Percentiles rank a stretch among this genome's conserved stretches.
These are phyloP conservation scores for Drosophila peninsularis DNA, from an alignment of 2,888 invertebrate species.

Conservation along the genomic window DNA sequence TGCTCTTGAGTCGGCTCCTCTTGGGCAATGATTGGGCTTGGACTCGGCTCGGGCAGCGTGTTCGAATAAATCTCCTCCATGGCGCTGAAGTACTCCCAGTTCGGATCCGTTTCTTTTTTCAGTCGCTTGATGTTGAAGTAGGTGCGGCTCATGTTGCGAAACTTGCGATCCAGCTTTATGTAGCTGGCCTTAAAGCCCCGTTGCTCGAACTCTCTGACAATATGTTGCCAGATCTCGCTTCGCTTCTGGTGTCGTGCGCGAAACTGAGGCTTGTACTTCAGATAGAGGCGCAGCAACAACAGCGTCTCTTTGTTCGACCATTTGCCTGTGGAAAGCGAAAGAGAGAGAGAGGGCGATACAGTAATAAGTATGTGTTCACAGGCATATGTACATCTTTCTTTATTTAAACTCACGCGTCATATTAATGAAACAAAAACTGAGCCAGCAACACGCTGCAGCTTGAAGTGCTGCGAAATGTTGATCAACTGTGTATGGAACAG, in stretches of 20 bases:
- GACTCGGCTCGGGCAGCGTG: background rate
- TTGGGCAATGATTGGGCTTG: background rate
- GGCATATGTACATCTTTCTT: background rate
- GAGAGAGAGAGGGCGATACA: background rate
- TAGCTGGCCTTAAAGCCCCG: constrained; percentile 17
- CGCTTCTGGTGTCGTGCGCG: constrained; percentile 2
- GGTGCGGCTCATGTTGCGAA: constrained; percentile 39
- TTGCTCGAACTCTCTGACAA: constrained; percentile 13
- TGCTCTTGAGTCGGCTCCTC: background rate
- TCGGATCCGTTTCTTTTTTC: background rate
- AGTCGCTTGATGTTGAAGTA: constrained; percentile 25
- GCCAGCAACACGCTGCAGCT: background rate
- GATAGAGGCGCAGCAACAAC: constrained; percentile 23
- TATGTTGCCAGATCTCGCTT: constrained; percentile 14
- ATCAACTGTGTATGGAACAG: constrained; percentile 7
- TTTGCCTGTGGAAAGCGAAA: constrained; percentile 3
- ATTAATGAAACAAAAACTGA: background rate
- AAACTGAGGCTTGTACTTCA: constrained; percentile 27
- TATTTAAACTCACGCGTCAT: constrained; percentile 15
- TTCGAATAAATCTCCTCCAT: constrained; percentile 31
- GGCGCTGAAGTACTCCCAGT: constrained; percentile 22
- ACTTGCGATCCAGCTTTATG: constrained; percentile 32
- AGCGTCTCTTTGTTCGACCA: constrained; percentile 20
- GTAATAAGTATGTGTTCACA: background rate
- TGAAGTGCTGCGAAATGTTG: background rate